Percentiles rank a stretch among this genome's conserved stretches.
These are phyloP conservation scores for Chlamydotis undulata DNA, from an alignment of 2,113 vertebrate genomes.

Conservation along the genomic window DNA sequence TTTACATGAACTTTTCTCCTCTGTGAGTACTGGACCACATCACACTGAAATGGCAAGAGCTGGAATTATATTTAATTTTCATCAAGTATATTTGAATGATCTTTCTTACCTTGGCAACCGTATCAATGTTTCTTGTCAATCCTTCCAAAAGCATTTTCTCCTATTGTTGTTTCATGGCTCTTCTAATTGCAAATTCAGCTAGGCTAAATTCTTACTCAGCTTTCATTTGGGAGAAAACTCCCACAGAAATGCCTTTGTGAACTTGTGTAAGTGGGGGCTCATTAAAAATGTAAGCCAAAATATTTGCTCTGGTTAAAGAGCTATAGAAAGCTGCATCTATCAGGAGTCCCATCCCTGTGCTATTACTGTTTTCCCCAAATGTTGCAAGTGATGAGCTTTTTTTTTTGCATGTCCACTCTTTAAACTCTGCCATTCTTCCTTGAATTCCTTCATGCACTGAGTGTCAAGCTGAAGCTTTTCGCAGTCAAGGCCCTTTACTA, in stretches of 20 bases:
- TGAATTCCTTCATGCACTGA: neutral
- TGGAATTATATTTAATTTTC: slow-evolving; percentile 40
- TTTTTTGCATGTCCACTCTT: neutral
- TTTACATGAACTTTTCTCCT: neutral
- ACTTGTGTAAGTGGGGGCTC: neutral
- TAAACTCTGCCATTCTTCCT: neutral
- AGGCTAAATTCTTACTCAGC: neutral
- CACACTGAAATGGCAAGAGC: neutral
- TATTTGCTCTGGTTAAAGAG: neutral
- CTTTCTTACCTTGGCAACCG: slow-evolving; percentile 27
- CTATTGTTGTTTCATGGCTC: neutral
- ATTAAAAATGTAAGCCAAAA: neutral
- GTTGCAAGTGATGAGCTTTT: neutral
- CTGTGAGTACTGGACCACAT: neutral
- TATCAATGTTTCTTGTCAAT: neutral
- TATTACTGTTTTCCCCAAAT: neutral
- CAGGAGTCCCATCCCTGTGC: neutral
- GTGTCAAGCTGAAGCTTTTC: neutral
- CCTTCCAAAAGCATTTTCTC: neutral
- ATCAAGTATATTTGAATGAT: neutral
- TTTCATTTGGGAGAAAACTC: neutral
- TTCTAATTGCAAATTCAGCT: neutral
- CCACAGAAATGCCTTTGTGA: neutral
- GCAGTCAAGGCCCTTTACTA: neutral
- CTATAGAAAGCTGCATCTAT: neutral